These are phyloP conservation scores for Ormyrus thymus DNA, from an alignment of 2,888 invertebrate genomes.

Conservation along the genomic window DNA sequence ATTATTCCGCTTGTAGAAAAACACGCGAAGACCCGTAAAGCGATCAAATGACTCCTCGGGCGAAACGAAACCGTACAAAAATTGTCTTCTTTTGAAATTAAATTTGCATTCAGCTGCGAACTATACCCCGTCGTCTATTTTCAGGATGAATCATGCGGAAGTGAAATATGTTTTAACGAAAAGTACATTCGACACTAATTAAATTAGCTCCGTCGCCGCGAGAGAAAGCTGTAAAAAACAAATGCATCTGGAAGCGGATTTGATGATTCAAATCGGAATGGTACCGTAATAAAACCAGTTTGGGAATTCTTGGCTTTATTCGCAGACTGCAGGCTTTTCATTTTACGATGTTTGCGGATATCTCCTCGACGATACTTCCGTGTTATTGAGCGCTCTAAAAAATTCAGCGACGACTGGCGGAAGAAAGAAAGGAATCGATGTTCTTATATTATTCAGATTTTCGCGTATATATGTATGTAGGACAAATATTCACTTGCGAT, in stretches of 20 bases:
- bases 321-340: conserved; percentile 17
- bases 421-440: conserved; percentile 4
- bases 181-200: too few relatives aligned
- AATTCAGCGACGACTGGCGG: conserved; percentile 8
- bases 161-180: too few relatives aligned
- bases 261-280: conserved; percentile 47
- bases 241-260: conserved; percentile 7
- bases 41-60: too few relatives aligned
- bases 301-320: conserved; percentile 25
- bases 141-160: too few relatives aligned
- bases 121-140: too few relatives aligned
- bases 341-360: conserved; percentile 31
- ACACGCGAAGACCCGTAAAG: too few relatives aligned
- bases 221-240: conserved; percentile 8
- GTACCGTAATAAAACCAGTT: conserved; percentile 50
- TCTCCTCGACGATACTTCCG: conserved; percentile 12
- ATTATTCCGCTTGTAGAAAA: too few relatives aligned
- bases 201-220: too few relatives aligned
- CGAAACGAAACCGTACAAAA: too few relatives aligned
- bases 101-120: too few relatives aligned
- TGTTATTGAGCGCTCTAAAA: conserved; percentile 5
- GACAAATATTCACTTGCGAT: too few relatives aligned
- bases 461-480: not conserved
- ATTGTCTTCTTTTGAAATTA: too few relatives aligned
- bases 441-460: not conserved